Conservation (phyloP, 1,140 invertebrate genomes). For the Formica selysi region DNA sequence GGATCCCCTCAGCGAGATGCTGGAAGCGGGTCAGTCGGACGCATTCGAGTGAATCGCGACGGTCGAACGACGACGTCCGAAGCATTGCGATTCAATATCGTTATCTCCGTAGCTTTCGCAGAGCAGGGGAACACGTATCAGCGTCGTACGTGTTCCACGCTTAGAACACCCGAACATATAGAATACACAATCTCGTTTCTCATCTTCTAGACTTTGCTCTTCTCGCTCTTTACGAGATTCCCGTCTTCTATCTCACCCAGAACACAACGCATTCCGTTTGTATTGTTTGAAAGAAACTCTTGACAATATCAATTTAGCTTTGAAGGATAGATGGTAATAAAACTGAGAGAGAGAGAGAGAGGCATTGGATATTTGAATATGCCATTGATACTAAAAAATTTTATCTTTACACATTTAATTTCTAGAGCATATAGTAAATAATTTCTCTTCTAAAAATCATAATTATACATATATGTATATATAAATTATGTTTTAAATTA, state of each 20-base stretch:
- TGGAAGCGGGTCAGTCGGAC: slow-evolving; percentile 52
- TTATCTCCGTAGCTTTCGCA: slow-evolving; percentile 72
- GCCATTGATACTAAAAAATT: too few relatives aligned
- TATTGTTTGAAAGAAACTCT: neutral
- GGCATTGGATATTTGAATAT: neutral
- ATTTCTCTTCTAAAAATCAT: too few relatives aligned
- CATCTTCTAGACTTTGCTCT: neutral
- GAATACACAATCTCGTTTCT: slow-evolving; percentile 39
- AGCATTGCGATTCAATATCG: slow-evolving; percentile 76
- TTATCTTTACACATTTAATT: too few relatives aligned
- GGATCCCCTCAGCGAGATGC: slow-evolving; percentile 29
- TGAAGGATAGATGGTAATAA: neutral
- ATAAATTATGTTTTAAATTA: too few relatives aligned
- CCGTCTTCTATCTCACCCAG: slow-evolving; percentile 24
- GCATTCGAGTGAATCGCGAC: slow-evolving; percentile 53
- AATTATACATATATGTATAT: too few relatives aligned
- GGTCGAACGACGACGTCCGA: slow-evolving; percentile 59
- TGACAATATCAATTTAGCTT: neutral
- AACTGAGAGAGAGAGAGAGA: neutral
- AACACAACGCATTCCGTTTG: slow-evolving; percentile 27
- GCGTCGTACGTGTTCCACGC: slow-evolving; percentile 37
- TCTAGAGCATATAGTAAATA: too few relatives aligned
- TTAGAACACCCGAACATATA: slow-evolving; percentile 17
- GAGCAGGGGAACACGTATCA: slow-evolving; percentile 69
- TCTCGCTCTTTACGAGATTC: slow-evolving; percentile 53